Evolutionary conservation across 2,113 vertebrate species (phyloP), one percentile per base, ranked within the genome.

Genomic region (Ramphastos sulfuratus): DNA sequence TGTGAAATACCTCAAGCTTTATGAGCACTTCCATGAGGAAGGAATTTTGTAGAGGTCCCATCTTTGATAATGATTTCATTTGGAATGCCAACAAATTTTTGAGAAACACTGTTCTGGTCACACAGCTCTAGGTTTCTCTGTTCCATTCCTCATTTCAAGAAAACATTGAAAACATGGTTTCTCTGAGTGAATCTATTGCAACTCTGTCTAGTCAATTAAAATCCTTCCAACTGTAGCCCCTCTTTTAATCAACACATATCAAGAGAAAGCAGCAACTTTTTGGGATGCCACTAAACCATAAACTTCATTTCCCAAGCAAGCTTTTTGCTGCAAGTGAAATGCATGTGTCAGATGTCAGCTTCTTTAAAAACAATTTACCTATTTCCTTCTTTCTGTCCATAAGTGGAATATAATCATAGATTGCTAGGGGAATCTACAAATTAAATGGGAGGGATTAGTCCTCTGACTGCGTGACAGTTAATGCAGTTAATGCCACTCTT

Each of bases 331-430:
- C 12, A 7, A 55, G 75, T 91, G 59, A 83, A 71, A 58, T 14
- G 31, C 17, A 25, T 35, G 16, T 10, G 7, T 71, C 64, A 67
- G 56, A 77, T 61, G 44, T 74, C 88, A 89, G 27, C 44, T 73
- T 13, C 54, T 82, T 92, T 69, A 69, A 89, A 91, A 91, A n/a
- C 61, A 46, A 70, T 94, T 83, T 61, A 46, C 70, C 63, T 37
- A 15, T 92, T 95, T 94, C 87, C 89, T 90, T 61, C 70, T 81
- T 61, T 96, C 94, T 87, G 30, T 72, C 79, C 7, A 0, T 27
- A 37, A 88, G 76, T 75, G 44, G 73, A 78, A 78, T 20, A 86
- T 24, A 65, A 82, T 89, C 81, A 58, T 86, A 85, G 21, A 55
- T 92, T 84, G 54, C 10, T 12, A 55, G 54, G n/a, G 44, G 79